phyloP scores from a whole-genome alignment of 2,888 invertebrate species.

The Rhagium mordax region DNA sequence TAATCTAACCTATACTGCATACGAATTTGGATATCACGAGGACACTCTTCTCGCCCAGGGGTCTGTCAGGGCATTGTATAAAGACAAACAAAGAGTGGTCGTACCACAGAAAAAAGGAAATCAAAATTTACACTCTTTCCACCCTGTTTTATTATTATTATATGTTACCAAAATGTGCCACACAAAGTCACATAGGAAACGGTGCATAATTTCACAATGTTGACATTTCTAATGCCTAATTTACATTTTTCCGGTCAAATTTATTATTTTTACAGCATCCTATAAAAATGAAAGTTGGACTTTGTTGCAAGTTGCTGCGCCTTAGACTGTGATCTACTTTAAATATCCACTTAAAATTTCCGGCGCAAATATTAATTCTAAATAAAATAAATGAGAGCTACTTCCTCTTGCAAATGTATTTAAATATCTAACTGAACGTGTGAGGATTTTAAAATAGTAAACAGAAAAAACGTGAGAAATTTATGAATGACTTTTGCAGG shows the following conservation, averaged over 20 bases:
- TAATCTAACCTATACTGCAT: too few species aligned
- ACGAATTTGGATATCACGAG: too few species aligned
- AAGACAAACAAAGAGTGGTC: too few species aligned
- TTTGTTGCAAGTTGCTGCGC: not conserved
- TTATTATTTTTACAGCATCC: not conserved
- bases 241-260: not conserved
- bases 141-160: too few species aligned
- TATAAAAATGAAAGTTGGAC: not conserved
- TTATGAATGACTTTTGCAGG: not conserved
- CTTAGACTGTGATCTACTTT: not conserved
- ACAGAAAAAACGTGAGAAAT: constrained; percentile 14
- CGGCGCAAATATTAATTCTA: not conserved
- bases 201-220: too few species aligned
- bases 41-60: too few species aligned
- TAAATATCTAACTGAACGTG: not conserved
- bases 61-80: too few species aligned
- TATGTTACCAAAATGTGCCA: too few species aligned
- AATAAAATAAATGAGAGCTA: not conserved
- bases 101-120: too few species aligned
- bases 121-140: too few species aligned
- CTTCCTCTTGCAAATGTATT: constrained; percentile 6
- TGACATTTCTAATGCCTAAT: not conserved
- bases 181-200: too few species aligned
- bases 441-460: not conserved
- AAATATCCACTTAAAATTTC: not conserved